Evolutionary conservation across 2,888 invertebrate species (phyloP).

Genomic region (Ophraella communa): DNA sequence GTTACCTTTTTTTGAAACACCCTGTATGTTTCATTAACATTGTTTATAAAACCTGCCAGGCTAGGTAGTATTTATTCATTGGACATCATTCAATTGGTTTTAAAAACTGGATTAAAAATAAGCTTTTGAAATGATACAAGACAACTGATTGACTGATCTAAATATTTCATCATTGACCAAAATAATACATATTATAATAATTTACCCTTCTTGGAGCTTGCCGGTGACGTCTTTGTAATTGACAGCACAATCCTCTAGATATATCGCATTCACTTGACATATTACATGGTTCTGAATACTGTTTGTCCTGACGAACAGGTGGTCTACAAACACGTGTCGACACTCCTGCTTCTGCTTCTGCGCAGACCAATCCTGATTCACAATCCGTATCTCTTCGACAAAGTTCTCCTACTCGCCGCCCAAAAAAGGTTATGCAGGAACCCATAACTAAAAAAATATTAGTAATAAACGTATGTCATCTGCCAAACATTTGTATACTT

Average conservation of each 20-base stretch:
- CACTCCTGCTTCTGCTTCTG: constrained; percentile 70
- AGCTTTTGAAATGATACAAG: background rate
- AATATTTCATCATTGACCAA: background rate
- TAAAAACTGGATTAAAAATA: too few species aligned
- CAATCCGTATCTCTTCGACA: constrained; percentile 86
- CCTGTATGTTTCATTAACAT: too few species aligned
- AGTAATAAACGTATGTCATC: background rate
- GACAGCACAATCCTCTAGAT: constrained; percentile 84
- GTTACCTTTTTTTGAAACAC: too few species aligned
- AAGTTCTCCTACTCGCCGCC: constrained; percentile 80
- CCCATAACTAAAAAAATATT: constrained; percentile 64
- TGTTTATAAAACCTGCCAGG: too few species aligned
- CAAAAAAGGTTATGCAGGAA: constrained; percentile 72
- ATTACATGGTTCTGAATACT: constrained; percentile 83
- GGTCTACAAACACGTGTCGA: constrained; percentile 77
- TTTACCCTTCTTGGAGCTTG: constrained; percentile 82
- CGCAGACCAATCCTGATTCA: constrained; percentile 81
- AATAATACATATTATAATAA: background rate
- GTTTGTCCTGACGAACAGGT: constrained; percentile 77
- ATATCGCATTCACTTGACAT: constrained; percentile 87
- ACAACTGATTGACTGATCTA: background rate
- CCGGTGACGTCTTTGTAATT: constrained; percentile 83
- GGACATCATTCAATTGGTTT: too few species aligned
- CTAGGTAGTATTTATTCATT: too few species aligned
- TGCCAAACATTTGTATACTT: too few species aligned